These are phyloP conservation scores for Hafferia zeledoni DNA, from an alignment of 2,797 vertebrate genomes.

Conservation along the genomic window DNA sequence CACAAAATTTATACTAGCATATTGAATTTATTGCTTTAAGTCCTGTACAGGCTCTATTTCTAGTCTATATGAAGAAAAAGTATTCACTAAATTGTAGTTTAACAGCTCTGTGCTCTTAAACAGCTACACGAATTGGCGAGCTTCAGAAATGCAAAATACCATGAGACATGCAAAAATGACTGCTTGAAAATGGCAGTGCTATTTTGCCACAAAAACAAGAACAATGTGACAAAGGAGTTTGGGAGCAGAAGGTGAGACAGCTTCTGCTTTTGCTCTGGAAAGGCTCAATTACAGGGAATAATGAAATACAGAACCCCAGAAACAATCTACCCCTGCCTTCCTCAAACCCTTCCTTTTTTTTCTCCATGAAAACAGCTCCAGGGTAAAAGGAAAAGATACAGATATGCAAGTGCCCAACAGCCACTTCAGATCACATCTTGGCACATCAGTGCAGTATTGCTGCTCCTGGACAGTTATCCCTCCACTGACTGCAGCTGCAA, in stretches of 20 bases:
- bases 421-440: background rate
- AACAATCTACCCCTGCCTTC: background rate
- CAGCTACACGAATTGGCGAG: background rate
- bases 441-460: background rate
- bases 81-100: background rate
- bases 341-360: background rate
- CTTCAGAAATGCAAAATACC: background rate
- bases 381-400: background rate
- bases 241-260: background rate
- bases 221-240: background rate
- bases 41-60: background rate
- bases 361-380: background rate
- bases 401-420: background rate
- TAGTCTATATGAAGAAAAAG: fast-evolving
- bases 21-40: background rate
- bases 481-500: background rate
- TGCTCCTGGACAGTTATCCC: background rate
- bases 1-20: background rate
- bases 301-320: background rate
- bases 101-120: background rate
- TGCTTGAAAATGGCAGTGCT: background rate
- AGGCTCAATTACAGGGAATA: background rate
- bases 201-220: background rate
- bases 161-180: fast-evolving
- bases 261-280: background rate